Base-by-base conservation (phyloP, 1,140 invertebrate genomes). In the Coptotermes formosanus region DNA sequence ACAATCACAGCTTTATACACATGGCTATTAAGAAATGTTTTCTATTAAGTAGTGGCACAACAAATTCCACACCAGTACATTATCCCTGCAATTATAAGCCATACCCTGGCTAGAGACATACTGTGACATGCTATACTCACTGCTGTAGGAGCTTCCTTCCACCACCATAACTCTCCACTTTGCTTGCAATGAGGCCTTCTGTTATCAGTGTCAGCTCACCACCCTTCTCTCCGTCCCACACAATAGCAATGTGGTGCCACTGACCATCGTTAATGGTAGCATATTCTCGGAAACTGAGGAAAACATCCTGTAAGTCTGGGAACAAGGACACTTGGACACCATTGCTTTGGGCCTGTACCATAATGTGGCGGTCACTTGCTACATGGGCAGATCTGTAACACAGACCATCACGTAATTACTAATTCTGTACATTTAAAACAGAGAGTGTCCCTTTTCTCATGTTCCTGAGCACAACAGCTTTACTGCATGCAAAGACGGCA, bases 201-300 rank as follows among this genome's bases (percentile, higher is more conserved):
- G 97, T 98, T 59, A 98, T 97, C 9, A 99, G 91, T 82, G 95
- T 96, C 43, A 98, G 91, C 90, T 96, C 95, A 86, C 96, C 96
- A 25, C 97, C 95, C 82, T 94, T 95, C 64, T 93, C 93, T n/a
- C 96, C 96, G 88, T 97, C 95, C 98, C 98, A 99, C 25, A 98
- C 96, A 43, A 99, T 92, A 30, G 97, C 97, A 30, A 99, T 94
- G 90, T 99, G 97, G 93, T 99, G 98, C 98, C 98, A 99, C 90
- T 98, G 96, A 19, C 97, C 97, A 89, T 99, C 98, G 88, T 98
- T 99, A 38, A 99, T 95, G 0, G 97, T 97, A 7, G 98, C 97
- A 88, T 96, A 98, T 90, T 98, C 96, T 85, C 95, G 94, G 91
- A 97, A 99, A 88, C 96, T 96, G 32, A 97, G 91, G 91, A 97